These are phyloP conservation scores for Cynopterus brachyotis DNA, from an alignment of 2,113 vertebrate genomes.

Conservation along the genomic window DNA sequence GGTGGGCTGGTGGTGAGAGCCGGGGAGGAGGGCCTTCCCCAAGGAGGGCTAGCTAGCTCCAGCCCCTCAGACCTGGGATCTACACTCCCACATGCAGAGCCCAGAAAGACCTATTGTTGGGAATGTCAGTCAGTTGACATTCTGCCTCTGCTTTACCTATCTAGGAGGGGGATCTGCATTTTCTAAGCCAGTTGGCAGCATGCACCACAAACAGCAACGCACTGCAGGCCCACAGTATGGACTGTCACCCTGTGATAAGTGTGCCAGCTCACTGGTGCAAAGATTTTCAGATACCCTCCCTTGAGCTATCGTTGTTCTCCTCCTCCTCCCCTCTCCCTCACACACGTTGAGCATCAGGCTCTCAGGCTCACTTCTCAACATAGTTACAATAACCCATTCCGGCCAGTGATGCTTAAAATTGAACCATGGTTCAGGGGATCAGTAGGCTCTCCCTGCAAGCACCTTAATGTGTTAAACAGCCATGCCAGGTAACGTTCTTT, in stretches of 20 bases:
- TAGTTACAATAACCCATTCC: constrained; percentile 81
- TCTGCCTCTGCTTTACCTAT: constrained; percentile 43
- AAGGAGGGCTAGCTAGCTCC: background rate
- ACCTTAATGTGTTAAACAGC: constrained; percentile 84
- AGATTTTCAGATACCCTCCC: constrained; percentile 75
- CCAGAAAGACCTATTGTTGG: constrained; percentile 43
- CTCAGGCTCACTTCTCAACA: constrained; percentile 73
- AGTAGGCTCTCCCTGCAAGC: constrained; percentile 81
- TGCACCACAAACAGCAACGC: constrained; percentile 34
- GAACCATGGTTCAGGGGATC: constrained; percentile 83
- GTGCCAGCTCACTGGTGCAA: constrained; percentile 66
- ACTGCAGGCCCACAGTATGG: constrained; percentile 33
- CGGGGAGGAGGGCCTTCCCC: background rate
- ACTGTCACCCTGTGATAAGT: constrained; percentile 65
- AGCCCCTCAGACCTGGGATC: background rate
- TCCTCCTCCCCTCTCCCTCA: constrained; percentile 32
- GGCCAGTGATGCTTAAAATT: constrained; percentile 86
- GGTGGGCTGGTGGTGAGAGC: accelerated
- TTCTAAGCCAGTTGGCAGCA: constrained; percentile 67
- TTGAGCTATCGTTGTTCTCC: constrained; percentile 64
- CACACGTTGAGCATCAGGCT: constrained; percentile 61
- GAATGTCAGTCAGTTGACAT: constrained; percentile 65
- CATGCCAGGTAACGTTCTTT: constrained; percentile 74
- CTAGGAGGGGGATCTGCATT: constrained; percentile 37
- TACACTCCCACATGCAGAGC: background rate